Evolutionary conservation across 2,113 vertebrate genomes (phyloP).

Genomic region (Neotoma lepida): DNA sequence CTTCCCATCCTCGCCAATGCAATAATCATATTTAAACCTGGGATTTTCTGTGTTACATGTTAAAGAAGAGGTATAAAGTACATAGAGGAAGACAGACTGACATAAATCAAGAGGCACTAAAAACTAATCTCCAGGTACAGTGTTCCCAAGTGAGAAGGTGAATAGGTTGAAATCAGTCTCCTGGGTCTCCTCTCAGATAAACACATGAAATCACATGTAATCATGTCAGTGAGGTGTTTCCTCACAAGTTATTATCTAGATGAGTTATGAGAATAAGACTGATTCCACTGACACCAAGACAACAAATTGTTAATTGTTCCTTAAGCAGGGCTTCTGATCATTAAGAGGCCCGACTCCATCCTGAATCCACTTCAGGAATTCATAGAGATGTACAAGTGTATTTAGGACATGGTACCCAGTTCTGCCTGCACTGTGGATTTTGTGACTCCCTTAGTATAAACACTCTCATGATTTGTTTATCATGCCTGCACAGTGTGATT

Average conservation of each 20-base stretch:
- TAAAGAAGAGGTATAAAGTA: no score
- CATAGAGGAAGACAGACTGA: no score
- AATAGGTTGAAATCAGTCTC: no score
- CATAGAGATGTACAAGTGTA: fast-evolving
- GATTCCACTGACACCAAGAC: fast-evolving
- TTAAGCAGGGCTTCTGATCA: neutral
- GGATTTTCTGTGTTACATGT: no score
- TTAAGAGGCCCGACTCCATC: fast-evolving
- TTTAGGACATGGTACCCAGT: neutral
- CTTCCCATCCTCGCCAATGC: no score
- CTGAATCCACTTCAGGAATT: neutral
- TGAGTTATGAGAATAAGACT: neutral
- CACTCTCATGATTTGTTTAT: neutral
- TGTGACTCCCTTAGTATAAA: neutral
- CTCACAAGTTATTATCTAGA: neutral
- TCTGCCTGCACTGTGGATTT: neutral
- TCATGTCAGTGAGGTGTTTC: no score
- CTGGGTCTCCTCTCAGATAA: no score
- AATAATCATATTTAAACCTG: no score
- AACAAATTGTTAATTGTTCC: neutral
- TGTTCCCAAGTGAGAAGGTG: no score
- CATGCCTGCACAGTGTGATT: neutral
- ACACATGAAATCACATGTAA: no score
- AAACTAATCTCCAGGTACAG: no score
- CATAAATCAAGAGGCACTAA: no score